phyloP scores from a whole-genome alignment of 2,113 vertebrate genomes.

The Entomyzon cyanotis region DNA sequence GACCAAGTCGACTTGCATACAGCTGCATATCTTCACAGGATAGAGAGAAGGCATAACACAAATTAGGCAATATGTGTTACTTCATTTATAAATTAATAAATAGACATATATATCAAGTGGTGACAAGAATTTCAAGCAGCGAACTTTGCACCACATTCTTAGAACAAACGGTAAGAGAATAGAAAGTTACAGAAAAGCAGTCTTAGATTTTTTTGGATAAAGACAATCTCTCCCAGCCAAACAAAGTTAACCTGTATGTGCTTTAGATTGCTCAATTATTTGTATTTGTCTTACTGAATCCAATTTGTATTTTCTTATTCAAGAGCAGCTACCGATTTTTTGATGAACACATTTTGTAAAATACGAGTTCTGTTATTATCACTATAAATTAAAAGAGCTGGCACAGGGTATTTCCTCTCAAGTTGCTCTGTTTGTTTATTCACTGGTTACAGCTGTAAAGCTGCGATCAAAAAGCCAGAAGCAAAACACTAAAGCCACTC shows the following conservation, averaged over 20 bases:
- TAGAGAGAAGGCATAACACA: constrained; percentile 59
- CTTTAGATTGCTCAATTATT: neutral
- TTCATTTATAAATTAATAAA: neutral
- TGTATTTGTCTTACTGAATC: neutral
- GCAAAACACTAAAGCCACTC: neutral
- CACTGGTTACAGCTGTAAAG: neutral
- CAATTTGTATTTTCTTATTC: neutral
- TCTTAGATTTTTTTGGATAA: neutral
- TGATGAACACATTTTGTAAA: neutral
- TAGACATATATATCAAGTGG: neutral
- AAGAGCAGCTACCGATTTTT: neutral
- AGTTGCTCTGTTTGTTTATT: neutral
- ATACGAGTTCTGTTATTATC: neutral
- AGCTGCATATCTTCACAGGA: constrained; percentile 77
- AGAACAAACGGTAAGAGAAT: neutral
- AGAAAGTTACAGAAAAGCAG: neutral
- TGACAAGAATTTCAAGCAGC: neutral
- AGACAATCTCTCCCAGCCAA: neutral
- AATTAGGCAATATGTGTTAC: constrained; percentile 14
- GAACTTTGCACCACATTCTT: neutral
- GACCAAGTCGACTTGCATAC: constrained; percentile 75
- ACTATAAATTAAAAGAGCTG: neutral
- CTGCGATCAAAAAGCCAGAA: neutral
- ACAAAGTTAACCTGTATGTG: neutral
- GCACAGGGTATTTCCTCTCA: neutral